Evolutionary conservation across 2,888 invertebrate species (phyloP), one percentile per base, ranked within the genome.

Genomic region (Troides aeacus): DNA sequence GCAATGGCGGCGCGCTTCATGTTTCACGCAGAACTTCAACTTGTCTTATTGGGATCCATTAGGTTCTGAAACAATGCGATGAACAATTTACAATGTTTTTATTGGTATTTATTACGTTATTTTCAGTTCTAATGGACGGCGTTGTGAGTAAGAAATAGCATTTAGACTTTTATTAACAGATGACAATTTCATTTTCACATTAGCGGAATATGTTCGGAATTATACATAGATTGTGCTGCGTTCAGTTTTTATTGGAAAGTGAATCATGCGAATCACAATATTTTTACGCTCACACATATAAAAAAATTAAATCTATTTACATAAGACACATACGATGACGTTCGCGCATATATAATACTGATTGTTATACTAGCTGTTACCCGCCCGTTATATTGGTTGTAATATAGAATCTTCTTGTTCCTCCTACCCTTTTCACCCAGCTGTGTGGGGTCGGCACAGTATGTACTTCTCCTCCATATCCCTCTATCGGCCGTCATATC

Each of bases 11-110:
- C 72, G 64, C 81, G 86, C 82, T 79, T 88, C 90, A 91, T 92
- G 80, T 87, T 89, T 82, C 87, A 79, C 78, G 79, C 72, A 70
- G 78, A 77, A 82, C 77, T 80, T 88, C 86, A 88, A 81, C 86
- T 87, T 62, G 81, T 86, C 82, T 84, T 87, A 79, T 84, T 84
- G 76, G 85, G 88, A 90, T 89, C 92, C 92, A 92, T 92, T 88
- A 88, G 90, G 80, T 84, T 85, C 92, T 92, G 89, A 70, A 91
- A 92, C 88, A 90, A 91, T 76, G 75, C 73, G 76, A 75, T 67
- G 62, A 71, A 66, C 67, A 69, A 73, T 74, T 72, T 72, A 71
- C 30, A 72, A 53, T 58, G 67, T 72, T 72, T 73, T 74, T 67
- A 60, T 76, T 71, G 18, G 42, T 36, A 66, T 69, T 64, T 66